Evolutionary conservation across 2,113 vertebrate species (phyloP), one percentile per base, ranked within the genome.

Genomic region (Podiceps cristatus): DNA sequence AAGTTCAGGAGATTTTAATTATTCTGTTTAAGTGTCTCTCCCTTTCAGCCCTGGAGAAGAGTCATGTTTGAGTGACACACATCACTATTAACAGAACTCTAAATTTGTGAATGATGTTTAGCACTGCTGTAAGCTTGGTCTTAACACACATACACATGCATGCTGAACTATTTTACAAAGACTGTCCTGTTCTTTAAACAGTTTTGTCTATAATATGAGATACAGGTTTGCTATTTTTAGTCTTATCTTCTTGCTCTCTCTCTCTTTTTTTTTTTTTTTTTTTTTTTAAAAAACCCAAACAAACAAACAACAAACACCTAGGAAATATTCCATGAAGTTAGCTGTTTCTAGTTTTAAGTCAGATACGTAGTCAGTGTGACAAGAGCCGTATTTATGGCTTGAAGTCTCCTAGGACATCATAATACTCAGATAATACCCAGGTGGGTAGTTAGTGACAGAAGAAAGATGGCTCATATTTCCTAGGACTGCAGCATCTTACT

Each of bases 71-170:
- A 73, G 10, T 35, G 37, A 31, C 24, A 42, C 9, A 2, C 12
- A 27, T 9, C 29, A 52, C 4, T 60, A 25, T 44, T 52, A 47
- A 18, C 2, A 83, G 23, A 86, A 56, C 12, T 69, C 7, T 3
- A 9, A 60, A 49, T 58, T 47, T 47, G 13, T 73, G 33, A 80
- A 33, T n/a, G 1, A 14, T 42, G 12, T 52, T 83, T 58, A 59
- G 7, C 55, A 23, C 7, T 42, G 7, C 13, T 62, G 6, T 56
- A 55, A 87, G 5, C 19, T 71, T 58, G 18, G 5, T 76, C 24
- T 47, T 79, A 40, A 59, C 22, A 69, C 10, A 31, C 13, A 18
- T 0, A 0, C 37, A 37, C 16, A 49, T 7, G 4, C n/a, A n/a
- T n/a, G 37, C 6, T 15, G 23, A 50, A 27, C 6, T 75, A 33